A percentile compares a stretch with the other conserved stretches of the same genome.
These are phyloP conservation scores for Lagodon rhomboides DNA, from an alignment of 2,797 vertebrate species.

Conservation along the genomic window DNA sequence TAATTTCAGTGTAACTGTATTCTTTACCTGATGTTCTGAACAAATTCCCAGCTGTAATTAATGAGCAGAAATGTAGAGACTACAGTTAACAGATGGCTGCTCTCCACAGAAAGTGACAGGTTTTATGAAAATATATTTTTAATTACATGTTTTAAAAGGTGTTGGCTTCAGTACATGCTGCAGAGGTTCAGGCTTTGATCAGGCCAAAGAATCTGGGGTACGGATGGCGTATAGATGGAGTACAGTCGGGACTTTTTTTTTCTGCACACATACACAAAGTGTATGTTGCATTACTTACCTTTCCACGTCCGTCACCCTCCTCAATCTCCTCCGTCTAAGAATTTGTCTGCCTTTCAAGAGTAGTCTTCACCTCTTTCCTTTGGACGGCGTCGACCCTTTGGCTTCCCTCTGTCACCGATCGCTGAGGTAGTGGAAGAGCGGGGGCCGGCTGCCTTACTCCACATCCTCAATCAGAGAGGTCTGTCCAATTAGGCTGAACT, in stretches of 20 bases:
- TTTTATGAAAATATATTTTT: slow-evolving; percentile 45
- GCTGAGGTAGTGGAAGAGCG: slow-evolving; percentile 27
- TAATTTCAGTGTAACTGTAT: slow-evolving; percentile 57
- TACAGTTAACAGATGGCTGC: slow-evolving; percentile 61
- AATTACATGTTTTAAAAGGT: slow-evolving; percentile 55
- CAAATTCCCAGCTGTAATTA: slow-evolving; percentile 66
- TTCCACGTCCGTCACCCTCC: slow-evolving; percentile 4
- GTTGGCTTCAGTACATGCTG: slow-evolving; percentile 49
- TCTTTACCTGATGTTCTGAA: slow-evolving; percentile 64
- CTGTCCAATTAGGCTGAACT: slow-evolving; percentile 80
- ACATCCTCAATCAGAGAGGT: slow-evolving; percentile 64
- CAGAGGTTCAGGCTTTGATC: slow-evolving; percentile 53
- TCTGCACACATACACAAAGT: background rate
- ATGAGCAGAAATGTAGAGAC: slow-evolving; percentile 55
- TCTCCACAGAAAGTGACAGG: slow-evolving; percentile 47
- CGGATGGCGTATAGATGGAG: slow-evolving; percentile 17
- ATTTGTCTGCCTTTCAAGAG: slow-evolving; percentile 33
- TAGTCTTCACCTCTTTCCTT: slow-evolving; percentile 40
- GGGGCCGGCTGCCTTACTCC: slow-evolving; percentile 37
- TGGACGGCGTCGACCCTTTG: slow-evolving; percentile 32
- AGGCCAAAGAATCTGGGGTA: slow-evolving; percentile 36
- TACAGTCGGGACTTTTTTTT: slow-evolving; percentile 6
- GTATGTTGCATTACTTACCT: background rate
- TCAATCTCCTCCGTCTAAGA: slow-evolving; percentile 31
- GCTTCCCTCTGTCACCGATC: slow-evolving; percentile 51